Evolutionary conservation across 2,888 invertebrate species (phyloP), one percentile per base, ranked within the genome.

Genomic region (Sericinus montela): DNA sequence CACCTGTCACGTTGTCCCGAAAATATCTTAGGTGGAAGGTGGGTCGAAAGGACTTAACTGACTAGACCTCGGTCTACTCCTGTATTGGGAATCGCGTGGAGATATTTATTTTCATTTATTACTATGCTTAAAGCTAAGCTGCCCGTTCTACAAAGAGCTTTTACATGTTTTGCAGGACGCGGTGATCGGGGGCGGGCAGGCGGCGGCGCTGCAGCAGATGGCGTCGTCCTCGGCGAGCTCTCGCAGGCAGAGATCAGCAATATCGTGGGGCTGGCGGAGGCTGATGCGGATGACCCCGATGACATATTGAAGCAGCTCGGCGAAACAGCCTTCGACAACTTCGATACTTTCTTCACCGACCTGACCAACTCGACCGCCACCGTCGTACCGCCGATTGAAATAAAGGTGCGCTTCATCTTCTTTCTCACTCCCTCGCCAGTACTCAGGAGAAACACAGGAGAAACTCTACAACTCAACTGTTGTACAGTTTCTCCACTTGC

Each of bases 221-320:
- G 87, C 83, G 65, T 75, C 80, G 55, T 88, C 80, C 81, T 93
- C 49, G 92, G 92, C n/a, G 94, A 94, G 73, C 80, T 94, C 52
- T 92, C 93, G 37, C 93, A 93, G 63, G 93, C 93, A 30, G 94
- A 94, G 80, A 89, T 94, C 54, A 92, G 92, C 51, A 93, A 92
- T 60, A 90, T 94, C 55, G 93, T 93, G 34, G 87, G 91, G 3
- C 89, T 90, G 49, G 64, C 73, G 3, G 89, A 90, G 51, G 63
- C 73, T 1, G 80, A 83, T 58, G 77, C 81, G 0, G 76, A 77
- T 44, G 94, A 94, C 69, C 93, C 93, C 42, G 95, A 95, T 58
- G 95, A 95, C 63, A 92, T 95, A 53, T 92, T 95, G 67, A 94
- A 94, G 63, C 95, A 95, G 74, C 86, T 95, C 36, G 94, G 94